Conservation (phyloP, 1,140 invertebrate species). For the Proales similis region DNA sequence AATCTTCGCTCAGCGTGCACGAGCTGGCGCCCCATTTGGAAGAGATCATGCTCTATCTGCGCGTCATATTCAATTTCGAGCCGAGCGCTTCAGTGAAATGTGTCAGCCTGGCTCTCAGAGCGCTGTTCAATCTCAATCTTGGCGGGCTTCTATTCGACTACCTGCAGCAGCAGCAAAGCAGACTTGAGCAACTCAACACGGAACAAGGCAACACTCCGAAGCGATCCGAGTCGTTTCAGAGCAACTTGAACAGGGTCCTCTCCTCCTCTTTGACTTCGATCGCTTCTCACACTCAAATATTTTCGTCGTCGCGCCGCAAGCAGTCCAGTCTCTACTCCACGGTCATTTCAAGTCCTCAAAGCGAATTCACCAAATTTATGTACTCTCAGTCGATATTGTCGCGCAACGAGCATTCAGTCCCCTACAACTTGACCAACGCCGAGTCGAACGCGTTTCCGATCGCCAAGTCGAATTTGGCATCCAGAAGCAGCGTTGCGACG, state of each 20-base stretch:
- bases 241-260: background rate
- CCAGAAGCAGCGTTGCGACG: background rate
- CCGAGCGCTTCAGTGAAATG: conserved; percentile 66
- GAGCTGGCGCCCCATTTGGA: conserved; percentile 69
- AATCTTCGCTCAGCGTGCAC: conserved; percentile 62
- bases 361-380: conserved; percentile 26
- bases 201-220: background rate
- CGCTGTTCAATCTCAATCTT: conserved; percentile 15
- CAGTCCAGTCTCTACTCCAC: conserved; percentile 1
- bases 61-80: conserved; percentile 64
- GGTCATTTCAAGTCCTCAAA: background rate
- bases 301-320: background rate
- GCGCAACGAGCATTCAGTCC: conserved; percentile 12
- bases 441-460: background rate
- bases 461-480: background rate
- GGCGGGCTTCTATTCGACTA: conserved; percentile 27
- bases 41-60: conserved; percentile 70
- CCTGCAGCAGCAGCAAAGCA: conserved; percentile 14
- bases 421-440: background rate
- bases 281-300: background rate
- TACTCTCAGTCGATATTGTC: background rate
- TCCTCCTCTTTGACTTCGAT: conserved; percentile 17
- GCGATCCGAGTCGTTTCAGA: background rate
- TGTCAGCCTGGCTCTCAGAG: conserved; percentile 51
- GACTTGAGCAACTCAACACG: background rate